Percentiles rank a stretch among this genome's conserved stretches.
Conservation (phyloP, 2,113 vertebrate genomes). For the Isichthys henryi region DNA sequence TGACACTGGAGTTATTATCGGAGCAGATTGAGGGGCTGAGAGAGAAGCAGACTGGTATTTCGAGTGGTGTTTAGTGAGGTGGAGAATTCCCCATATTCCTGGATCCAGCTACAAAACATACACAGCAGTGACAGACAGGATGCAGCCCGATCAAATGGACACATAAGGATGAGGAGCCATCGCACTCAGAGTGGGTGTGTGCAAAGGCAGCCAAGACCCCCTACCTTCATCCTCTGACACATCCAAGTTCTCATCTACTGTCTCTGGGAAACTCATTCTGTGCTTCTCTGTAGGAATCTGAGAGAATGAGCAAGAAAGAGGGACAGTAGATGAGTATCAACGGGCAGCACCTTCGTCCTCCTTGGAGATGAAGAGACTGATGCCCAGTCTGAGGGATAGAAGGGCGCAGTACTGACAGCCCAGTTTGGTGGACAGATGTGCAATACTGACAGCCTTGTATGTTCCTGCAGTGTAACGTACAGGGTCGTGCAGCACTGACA, state of each 20-base stretch:
- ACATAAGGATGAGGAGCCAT: conserved; percentile 35
- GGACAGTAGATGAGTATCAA: not conserved
- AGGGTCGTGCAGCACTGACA: not conserved
- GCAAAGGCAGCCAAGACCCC: not conserved
- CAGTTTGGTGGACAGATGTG: not conserved
- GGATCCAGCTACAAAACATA: not conserved
- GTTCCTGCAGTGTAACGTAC: not conserved
- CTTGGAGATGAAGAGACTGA: not conserved
- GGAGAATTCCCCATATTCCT: not conserved
- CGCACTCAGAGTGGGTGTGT: not conserved
- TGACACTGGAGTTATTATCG: not conserved
- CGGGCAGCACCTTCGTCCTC: not conserved
- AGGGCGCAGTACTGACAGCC: not conserved
- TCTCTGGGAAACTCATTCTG: conserved; percentile 94
- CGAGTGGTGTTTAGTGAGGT: not conserved
- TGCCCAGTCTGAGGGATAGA: not conserved
- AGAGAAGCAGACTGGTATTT: not conserved
- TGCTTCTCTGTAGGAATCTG: conserved; percentile 79
- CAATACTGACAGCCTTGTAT: not conserved
- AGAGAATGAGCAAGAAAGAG: not conserved
- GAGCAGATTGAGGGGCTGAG: not conserved
- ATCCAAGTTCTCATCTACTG: conserved; percentile 89
- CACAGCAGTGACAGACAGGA: not conserved
- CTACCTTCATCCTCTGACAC: conserved; percentile 97
- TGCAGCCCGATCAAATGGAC: conserved; percentile 11